A percentile compares a stretch with the other conserved stretches of the same genome.
phyloP scores from a whole-genome alignment of 2,888 invertebrate species.

The Synanthedon vespiformis region DNA sequence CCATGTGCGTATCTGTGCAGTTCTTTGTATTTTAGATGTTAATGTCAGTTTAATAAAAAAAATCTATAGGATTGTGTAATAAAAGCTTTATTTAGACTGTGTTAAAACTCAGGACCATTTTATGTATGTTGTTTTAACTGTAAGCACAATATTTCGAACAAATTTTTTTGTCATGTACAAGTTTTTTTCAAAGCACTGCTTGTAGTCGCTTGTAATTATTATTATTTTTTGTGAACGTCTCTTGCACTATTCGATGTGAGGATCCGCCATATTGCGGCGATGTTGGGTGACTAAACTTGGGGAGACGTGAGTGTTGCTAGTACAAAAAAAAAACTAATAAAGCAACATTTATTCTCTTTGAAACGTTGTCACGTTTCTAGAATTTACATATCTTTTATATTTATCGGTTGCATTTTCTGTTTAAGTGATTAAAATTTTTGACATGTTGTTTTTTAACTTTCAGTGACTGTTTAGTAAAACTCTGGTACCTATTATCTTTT shows the following conservation, averaged over 20 bases:
- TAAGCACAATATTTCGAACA: constrained; percentile 43
- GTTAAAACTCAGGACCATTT: constrained; percentile 66
- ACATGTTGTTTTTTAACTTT: constrained; percentile 4
- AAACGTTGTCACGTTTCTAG: background rate
- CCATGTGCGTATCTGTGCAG: constrained; percentile 60
- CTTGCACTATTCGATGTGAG: constrained; percentile 22
- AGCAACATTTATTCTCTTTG: background rate
- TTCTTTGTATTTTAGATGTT: constrained; percentile 26
- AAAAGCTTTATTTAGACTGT: constrained; percentile 59
- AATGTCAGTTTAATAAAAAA: constrained; percentile 29
- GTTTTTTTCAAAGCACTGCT: constrained; percentile 48
- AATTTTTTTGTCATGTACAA: constrained; percentile 35
- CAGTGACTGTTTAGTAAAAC: constrained; percentile 12
- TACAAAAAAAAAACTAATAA: constrained; percentile 12
- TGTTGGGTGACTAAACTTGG: background rate
- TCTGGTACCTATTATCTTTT: constrained; percentile 20
- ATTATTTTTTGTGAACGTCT: constrained; percentile 12
- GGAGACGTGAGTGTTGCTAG: constrained; percentile 13
- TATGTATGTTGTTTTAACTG: constrained; percentile 33
- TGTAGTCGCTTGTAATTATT: constrained; percentile 44
- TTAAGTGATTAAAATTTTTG: background rate
- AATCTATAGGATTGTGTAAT: constrained; percentile 42
- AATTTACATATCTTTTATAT: background rate
- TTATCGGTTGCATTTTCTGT: background rate
- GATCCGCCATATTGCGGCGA: background rate